Conservation (phyloP, 2,797 vertebrate genomes). For the Sternotherus odoratus region DNA sequence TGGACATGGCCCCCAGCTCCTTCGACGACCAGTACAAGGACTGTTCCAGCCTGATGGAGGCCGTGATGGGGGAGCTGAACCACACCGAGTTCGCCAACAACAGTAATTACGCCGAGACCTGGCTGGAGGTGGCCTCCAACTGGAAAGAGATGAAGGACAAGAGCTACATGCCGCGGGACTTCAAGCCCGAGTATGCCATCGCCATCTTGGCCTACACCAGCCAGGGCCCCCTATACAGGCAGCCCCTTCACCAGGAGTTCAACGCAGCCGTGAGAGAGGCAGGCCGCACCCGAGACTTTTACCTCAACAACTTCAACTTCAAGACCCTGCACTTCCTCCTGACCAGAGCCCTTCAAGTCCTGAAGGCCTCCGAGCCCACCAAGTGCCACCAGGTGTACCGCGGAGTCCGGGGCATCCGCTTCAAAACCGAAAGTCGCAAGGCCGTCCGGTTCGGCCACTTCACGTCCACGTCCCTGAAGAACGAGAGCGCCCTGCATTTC, state of each 20-base stretch:
- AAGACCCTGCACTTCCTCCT: conserved; percentile 81
- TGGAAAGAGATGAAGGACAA: conserved; percentile 51
- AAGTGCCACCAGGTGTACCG: conserved; percentile 69
- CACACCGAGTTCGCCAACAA: conserved; percentile 66
- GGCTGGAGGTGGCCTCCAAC: conserved; percentile 30
- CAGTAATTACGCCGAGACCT: conserved; percentile 45
- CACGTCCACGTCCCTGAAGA: conserved; percentile 52
- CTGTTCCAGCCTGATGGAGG: conserved; percentile 64
- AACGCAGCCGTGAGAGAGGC: conserved; percentile 64
- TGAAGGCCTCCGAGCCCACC: background rate
- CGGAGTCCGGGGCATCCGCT: conserved; percentile 46
- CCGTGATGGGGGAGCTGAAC: conserved; percentile 64
- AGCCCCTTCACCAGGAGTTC: conserved; percentile 68
- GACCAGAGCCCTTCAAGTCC: conserved; percentile 64
- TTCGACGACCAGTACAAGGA: conserved; percentile 79
- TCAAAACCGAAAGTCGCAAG: background rate
- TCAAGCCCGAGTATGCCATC: conserved; percentile 54
- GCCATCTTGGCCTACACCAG: conserved; percentile 77
- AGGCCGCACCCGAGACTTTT: conserved; percentile 58
- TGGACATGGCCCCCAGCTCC: conserved; percentile 74
- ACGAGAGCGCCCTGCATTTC: conserved; percentile 21
- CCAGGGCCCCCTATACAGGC: conserved; percentile 59
- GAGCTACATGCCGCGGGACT: fast-evolving
- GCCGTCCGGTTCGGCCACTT: conserved; percentile 69
- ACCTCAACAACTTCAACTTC: conserved; percentile 74